Evolutionary conservation across 2,797 vertebrate species (phyloP), one percentile per base, ranked within the genome.

Genomic region (Galagoides demidoff): DNA sequence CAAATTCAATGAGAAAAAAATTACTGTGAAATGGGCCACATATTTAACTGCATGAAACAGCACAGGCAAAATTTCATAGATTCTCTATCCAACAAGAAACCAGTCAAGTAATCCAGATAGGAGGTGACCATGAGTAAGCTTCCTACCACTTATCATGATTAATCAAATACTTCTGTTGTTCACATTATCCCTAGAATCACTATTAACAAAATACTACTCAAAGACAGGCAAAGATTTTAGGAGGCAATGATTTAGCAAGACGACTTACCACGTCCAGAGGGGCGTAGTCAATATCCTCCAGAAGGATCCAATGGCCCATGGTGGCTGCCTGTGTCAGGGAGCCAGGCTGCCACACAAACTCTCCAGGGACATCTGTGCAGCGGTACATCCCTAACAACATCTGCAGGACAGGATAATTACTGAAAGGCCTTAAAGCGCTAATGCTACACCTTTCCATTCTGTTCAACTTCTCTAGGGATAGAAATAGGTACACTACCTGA

Each of bases 211-310:
- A 81, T 59, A 22, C 3, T 84, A 88, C 81, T 93, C 34, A 90
- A 93, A 94, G 14, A 87, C 20, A 95, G 20, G 57, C 66, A 34
- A 78, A 76, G 19, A 76, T 20, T 22, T 61, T n/a, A 43, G 31
- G 17, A 61, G 22, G 11, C n/a, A 79, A 77, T 52, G 31, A 84
- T 39, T 61, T 84, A 86, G 22, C 3, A 71, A 68, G 87, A 13
- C 19, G 31, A 96, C 98, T 25, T 98, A 99, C 99, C 98, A 99
- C 99, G 70, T 99, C 99, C 96, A 99, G 98, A 85, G 99, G 99
- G 14, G 99, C 99, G 83, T 99, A 99, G 97, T 99, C 99, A 43
- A 99, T 99, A 97, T 99, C 99, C 90, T 99, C 99, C 96, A 99
- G 96, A 14, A 99, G 99, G 96, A 99, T 99, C 99, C 99, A 99